Base-by-base conservation (phyloP, 2,888 invertebrate genomes). In the Cantharis rufa region DNA sequence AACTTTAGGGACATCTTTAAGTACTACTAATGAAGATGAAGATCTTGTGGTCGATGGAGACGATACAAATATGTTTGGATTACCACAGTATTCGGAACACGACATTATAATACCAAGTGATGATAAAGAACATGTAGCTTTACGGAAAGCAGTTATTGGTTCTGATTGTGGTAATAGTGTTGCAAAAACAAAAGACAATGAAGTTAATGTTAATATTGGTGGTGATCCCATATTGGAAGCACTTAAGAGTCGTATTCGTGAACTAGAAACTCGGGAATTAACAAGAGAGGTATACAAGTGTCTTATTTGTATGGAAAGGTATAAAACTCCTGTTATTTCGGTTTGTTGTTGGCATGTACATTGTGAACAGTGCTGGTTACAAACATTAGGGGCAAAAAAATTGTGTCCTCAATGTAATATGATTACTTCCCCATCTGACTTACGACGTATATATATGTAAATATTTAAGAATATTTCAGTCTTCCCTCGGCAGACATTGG, bases 291-390 rank as follows among this genome's bases (percentile, higher is more conserved):
- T 94, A 88, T 92, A 93, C 80, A 96, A 96, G 87, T 97, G 97
- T 89, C 90, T 97, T 71, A 97, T 97, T 81, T 97, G 97, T 86
- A 92, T 97, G 90, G 96, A 95, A 72, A 91, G 93, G 28, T 96
- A 96, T 87, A 91, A 91, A 74, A 95, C 95, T 62, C 97, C 98
- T 0, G 94, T 97, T 7, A 96, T 96, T 72, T 98, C 98, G 1
- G 94, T 97, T 78, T 96, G 96, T 85, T 98, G 98, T 88, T 98
- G 98, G 98, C 98, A 98, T 88, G 97, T 98, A 0, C 96, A 98
- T 87, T 98, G 98, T 85, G 97, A 98, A 89, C 91, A 92, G 81
- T 94, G 94, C 86, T 94, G 94, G 94, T 88, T 94, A 24, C 91
- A 92, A 85, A 93, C 93, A 9, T 83, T 89, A 0, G 94, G 95